Conservation (phyloP, 2,113 vertebrate genomes). For the Cygnus atratus region DNA sequence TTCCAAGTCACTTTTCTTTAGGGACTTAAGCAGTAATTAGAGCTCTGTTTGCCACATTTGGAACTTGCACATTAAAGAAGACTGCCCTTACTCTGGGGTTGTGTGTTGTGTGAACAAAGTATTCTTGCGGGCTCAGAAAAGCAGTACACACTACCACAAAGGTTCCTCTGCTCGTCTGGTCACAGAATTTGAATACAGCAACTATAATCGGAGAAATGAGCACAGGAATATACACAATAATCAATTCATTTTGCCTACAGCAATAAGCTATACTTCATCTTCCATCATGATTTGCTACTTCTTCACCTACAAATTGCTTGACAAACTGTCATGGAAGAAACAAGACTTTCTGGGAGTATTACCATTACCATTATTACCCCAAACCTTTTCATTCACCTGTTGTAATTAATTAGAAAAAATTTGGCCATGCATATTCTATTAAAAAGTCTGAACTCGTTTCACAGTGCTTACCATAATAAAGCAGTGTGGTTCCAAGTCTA, state of each 20-base stretch:
- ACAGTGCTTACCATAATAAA: not conserved
- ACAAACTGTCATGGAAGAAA: not conserved
- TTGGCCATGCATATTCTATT: not conserved
- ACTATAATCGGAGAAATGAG: not conserved
- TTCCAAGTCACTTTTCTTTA: slow-evolving; percentile 28
- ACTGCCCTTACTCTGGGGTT: not conserved
- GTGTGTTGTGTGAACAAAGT: not conserved
- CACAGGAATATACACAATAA: not conserved
- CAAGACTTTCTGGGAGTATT: not conserved
- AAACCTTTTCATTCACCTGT: not conserved
- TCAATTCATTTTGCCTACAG: slow-evolving; percentile 1
- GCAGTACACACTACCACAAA: not conserved
- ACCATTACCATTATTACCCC: not conserved
- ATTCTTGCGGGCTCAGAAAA: not conserved
- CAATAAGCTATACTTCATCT: not conserved
- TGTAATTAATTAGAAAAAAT: slow-evolving; percentile 15
- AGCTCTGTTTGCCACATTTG: not conserved
- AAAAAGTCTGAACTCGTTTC: not conserved
- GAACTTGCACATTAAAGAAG: not conserved
- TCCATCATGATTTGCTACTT: not conserved
- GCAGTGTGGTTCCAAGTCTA: not conserved
- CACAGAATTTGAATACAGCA: not conserved
- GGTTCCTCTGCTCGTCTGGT: not conserved
- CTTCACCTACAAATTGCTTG: not conserved
- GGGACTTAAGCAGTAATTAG: slow-evolving; percentile 25